Evolutionary conservation across 2,113 vertebrate species (phyloP).

Genomic region (Symphodus melops): DNA sequence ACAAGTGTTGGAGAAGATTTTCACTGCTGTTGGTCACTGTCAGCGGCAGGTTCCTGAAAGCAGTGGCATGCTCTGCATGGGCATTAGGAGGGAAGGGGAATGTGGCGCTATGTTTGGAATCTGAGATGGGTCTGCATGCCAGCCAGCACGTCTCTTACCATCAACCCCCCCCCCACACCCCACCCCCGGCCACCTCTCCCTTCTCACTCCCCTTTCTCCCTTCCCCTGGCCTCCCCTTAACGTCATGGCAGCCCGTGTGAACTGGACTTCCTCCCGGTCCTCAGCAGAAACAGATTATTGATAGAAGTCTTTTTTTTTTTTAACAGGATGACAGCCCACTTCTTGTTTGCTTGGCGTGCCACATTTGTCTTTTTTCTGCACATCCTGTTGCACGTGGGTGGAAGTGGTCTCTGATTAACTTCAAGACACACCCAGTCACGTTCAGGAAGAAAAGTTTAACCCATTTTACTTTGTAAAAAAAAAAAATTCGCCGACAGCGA

Average conservation of each 20-base stretch:
- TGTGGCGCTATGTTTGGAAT: constrained; percentile 82
- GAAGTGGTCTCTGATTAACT: constrained; percentile 74
- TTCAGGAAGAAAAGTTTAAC: constrained; percentile 3
- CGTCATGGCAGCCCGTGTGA: constrained; percentile 53
- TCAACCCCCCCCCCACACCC: constrained; percentile 16
- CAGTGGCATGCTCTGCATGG: constrained; percentile 51
- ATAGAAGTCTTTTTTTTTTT: constrained; percentile 56
- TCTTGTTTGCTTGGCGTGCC: constrained; percentile 42
- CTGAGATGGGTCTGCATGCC: constrained; percentile 66
- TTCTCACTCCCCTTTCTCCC: constrained; percentile 29
- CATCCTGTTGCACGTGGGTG: constrained; percentile 69
- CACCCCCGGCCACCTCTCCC: constrained; percentile 4
- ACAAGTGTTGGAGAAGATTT: constrained; percentile 39
- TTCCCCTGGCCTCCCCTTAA: constrained; percentile 7
- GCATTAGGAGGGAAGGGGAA: constrained; percentile 63
- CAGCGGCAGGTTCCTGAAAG: constrained; percentile 56
- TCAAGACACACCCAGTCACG: constrained; percentile 51
- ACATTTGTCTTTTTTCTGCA: constrained; percentile 44
- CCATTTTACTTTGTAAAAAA: constrained; percentile 14
- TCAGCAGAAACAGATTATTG: constrained; percentile 37
- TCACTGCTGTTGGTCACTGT: constrained; percentile 31
- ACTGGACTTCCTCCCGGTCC: constrained; percentile 55
- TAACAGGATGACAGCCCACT: constrained; percentile 34
- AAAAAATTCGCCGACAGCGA: constrained; percentile 10
- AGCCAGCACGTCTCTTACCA: constrained; percentile 71